phyloP scores from a whole-genome alignment of 2,797 vertebrate species.

The Periophthalmus magnuspinnatus region DNA sequence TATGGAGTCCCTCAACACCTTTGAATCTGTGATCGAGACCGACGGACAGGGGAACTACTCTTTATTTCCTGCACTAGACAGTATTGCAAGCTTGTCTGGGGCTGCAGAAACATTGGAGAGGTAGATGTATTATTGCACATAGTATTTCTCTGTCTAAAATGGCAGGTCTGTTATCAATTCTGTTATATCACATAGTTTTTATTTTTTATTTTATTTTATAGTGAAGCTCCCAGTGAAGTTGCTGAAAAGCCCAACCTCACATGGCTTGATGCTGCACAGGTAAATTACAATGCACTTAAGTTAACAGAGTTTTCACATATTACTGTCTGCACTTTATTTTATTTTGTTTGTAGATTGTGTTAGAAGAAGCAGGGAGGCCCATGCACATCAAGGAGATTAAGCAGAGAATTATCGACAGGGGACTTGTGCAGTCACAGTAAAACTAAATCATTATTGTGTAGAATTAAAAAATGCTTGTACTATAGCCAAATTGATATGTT shows the following conservation, averaged over 20 bases:
- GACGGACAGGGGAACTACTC: constrained; percentile 82
- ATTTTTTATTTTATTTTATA: constrained; percentile 29
- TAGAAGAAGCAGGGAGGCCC: constrained; percentile 81
- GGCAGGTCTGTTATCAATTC: background rate
- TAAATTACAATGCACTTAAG: constrained; percentile 30
- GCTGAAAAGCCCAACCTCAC: constrained; percentile 83
- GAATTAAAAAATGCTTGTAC: background rate
- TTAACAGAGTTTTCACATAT: background rate
- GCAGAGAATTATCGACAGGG: constrained; percentile 81
- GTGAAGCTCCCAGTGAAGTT: constrained; percentile 78
- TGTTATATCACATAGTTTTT: background rate
- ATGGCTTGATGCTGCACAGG: constrained; percentile 85
- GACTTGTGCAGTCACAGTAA: constrained; percentile 84
- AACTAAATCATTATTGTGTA: background rate
- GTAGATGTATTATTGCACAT: constrained; percentile 44
- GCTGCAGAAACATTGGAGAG: constrained; percentile 76
- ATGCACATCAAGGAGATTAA: constrained; percentile 88
- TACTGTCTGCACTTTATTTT: background rate
- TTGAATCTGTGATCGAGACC: constrained; percentile 83
- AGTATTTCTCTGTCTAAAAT: background rate
- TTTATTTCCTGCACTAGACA: constrained; percentile 82
- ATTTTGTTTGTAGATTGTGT: constrained; percentile 72
- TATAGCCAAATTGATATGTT: background rate
- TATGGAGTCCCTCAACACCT: constrained; percentile 82
- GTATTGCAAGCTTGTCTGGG: constrained; percentile 75